Base-by-base conservation (phyloP, 2,888 invertebrate species). In the Phragmatobia fuliginosa region DNA sequence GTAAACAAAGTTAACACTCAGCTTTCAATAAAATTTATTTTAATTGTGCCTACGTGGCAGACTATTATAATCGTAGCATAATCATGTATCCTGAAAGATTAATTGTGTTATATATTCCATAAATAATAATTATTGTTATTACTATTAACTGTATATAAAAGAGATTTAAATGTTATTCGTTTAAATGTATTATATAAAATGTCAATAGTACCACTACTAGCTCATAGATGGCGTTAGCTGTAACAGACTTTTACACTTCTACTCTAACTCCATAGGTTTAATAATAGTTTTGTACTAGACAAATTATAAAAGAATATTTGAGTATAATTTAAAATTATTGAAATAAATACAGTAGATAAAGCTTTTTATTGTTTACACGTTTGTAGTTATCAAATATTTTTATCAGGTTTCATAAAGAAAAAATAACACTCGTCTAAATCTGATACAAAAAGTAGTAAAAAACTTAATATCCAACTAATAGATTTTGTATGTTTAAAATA, bases 181-280 rank as follows among this genome's bases (percentile, higher is more conserved):
- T n/a, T n/a, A n/a, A n/a, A n/a, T n/a, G n/a, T n/a, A n/a, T n/a
- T n/a, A n/a, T 18, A 28, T 3, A 7, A 21, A 62, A 16, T 6
- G 4, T 41, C 14, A 3, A 25, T 18, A 41, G 68, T 81, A 77
- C 16, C 8, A 86, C 94, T 94, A 94, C 86, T 92, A 85, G 78
- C 68, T 76, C 78, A 86, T 66, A 93, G 94, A 89, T 92, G 92
- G 90, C 93, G 88, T 84, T 81, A 82, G 67, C 5, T 45, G 81
- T 73, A 18, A 16, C 61, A 66, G 5, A 28, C 32, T 31, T 16
- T 31, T 62, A 25, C 6, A 1, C 18, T 52, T 8, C 0, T 49
- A 5, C 25, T 25, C 11, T 52, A 10, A 52, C 14, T 52, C 4
- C 4, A 25, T 28, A 52, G 3, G 5, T 25, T 3, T 28, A 1